phyloP scores from a whole-genome alignment of 2,797 vertebrate species.

The Poecilia gillii region DNA sequence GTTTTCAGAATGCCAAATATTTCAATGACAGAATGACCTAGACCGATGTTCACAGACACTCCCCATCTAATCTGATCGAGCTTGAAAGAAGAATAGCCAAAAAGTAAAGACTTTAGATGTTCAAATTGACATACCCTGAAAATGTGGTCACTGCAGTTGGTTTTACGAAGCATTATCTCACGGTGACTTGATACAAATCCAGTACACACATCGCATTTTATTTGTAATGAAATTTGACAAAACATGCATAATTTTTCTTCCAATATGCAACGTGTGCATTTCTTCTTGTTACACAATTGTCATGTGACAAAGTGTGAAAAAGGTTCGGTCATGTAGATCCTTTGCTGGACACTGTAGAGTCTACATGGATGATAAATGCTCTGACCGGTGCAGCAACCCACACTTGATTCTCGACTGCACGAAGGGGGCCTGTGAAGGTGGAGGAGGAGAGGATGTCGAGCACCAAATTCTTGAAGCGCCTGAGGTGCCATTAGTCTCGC shows the following conservation, averaged over 20 bases:
- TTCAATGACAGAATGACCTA: background rate
- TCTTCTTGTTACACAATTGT: background rate
- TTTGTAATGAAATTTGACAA: background rate
- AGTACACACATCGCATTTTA: background rate
- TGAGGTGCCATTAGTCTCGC: slow-evolving; percentile 59
- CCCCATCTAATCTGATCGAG: no score
- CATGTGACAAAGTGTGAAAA: background rate
- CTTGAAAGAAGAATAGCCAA: background rate
- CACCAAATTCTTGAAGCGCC: slow-evolving; percentile 48
- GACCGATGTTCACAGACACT: background rate
- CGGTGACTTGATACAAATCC: background rate
- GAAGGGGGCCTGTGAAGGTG: slow-evolving; percentile 46
- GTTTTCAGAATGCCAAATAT: background rate
- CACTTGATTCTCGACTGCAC: slow-evolving; percentile 31
- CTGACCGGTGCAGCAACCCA: slow-evolving; percentile 46
- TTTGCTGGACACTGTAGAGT: background rate
- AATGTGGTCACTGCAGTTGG: background rate
- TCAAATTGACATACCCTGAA: background rate
- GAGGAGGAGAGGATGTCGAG: slow-evolving; percentile 47
- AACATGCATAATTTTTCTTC: background rate
- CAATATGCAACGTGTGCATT: background rate
- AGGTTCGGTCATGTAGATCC: background rate
- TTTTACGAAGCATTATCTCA: background rate
- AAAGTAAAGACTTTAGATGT: background rate
- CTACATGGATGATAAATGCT: slow-evolving; percentile 36